A percentile compares a stretch with the other conserved stretches of the same genome.
phyloP scores from a whole-genome alignment of 1,140 invertebrate species.

The Calycopis cecrops region DNA sequence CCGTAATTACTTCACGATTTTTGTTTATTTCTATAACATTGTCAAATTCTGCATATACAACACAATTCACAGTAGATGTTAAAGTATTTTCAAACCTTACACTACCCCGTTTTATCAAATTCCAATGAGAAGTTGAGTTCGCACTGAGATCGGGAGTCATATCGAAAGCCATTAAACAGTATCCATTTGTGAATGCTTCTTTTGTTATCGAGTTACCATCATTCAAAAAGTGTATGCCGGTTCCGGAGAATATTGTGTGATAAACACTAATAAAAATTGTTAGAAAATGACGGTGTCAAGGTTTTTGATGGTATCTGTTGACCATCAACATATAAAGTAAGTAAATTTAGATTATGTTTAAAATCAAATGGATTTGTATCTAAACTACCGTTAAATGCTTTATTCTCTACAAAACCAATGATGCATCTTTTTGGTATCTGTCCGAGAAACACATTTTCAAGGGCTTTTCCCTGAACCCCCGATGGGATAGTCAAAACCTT shows the following conservation, averaged over 20 bases:
- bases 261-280: conserved; percentile 21
- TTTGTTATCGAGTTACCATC: background rate
- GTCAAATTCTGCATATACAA: conserved; percentile 24
- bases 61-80: conserved; percentile 13
- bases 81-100: conserved; percentile 15
- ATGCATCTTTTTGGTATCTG: conserved; percentile 55
- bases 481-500: conserved; percentile 48
- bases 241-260: conserved; percentile 53
- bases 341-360: conserved; percentile 42
- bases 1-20: conserved; percentile 17
- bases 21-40: conserved; percentile 22
- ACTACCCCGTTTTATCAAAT: conserved; percentile 17
- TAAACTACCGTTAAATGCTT: conserved; percentile 50
- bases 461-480: conserved; percentile 38
- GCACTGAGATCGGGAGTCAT: conserved; percentile 23
- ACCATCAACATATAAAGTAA: conserved; percentile 50
- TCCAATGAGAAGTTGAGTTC: conserved; percentile 21
- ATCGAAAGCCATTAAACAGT: conserved; percentile 22
- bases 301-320: conserved; percentile 30
- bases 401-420: conserved; percentile 53
- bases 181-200: conserved; percentile 15
- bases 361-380: conserved; percentile 56
- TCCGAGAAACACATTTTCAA: conserved; percentile 48
- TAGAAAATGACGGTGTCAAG: conserved; percentile 26
- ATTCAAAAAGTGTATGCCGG: conserved; percentile 29